Evolutionary conservation across 2,888 invertebrate genomes (phyloP), one percentile per base, ranked within the genome.

Genomic region (Bruchidius siliquastri): DNA sequence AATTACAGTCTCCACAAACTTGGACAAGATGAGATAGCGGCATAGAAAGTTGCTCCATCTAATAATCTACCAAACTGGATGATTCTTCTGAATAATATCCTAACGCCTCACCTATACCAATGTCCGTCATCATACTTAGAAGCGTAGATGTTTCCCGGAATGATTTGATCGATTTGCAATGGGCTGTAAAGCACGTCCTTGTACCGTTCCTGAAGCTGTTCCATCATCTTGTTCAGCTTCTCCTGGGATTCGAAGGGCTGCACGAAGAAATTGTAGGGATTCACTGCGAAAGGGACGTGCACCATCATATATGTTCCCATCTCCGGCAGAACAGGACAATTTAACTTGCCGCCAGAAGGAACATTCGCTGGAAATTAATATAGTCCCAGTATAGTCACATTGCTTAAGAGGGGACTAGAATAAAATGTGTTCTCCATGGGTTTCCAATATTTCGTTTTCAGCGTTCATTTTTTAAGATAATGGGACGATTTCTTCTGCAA

Each of bases 211-310:
- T 93, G 93, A 74, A 94, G 84, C 0, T 89, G 84, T n/a, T 87
- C 84, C 93, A 93, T 94, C 88, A 94, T 87, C 18, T 87, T 85
- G 78, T 88, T 87, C 8, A 93, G 85, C 69, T 89, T 85, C 2
- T 82, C 83, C 71, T 83, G 83, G 20, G 84, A 81, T 30, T 85
- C 84, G 74, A 88, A 86, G 0, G 90, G 90, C 82, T 90, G 90
- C 1, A 90, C 91, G 69, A 91, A 90, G 81, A 93, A 93, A 86
- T 92, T 91, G 85, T 90, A 90, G 0, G 95, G 95, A 88, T 91
- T 93, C 2, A 94, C 92, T 0, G 94, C 93, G 88, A 93, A 91
- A 0, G 93, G 90, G 73, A 95, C 88, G 81, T 90, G 90, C 20
- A 95, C 92, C 82, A 93, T 92, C 82, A 93, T 92, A 81, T 88